Conservation (phyloP, 2,797 vertebrate species). For the Trachurus trachurus region DNA sequence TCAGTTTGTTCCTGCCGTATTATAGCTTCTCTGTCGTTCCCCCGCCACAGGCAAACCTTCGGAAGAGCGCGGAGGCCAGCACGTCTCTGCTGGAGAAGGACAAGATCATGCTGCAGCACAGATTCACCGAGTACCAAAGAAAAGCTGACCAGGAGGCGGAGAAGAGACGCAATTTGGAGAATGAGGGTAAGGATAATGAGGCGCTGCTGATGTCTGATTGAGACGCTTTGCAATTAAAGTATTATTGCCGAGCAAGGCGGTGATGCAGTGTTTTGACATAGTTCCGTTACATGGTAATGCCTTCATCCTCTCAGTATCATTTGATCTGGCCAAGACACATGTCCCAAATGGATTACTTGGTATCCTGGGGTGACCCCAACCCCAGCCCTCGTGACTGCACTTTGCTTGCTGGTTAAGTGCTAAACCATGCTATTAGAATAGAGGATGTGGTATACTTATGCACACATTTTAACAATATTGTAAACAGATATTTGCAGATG, state of each 20-base stretch:
- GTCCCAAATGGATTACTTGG: constrained; percentile 23
- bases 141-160: constrained; percentile 97
- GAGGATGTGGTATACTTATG: not conserved
- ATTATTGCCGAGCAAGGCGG: constrained; percentile 17
- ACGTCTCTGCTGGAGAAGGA: constrained; percentile 96
- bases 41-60: constrained; percentile 84
- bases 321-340: constrained; percentile 33
- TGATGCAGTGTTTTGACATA: constrained; percentile 23
- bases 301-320: not conserved
- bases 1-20: constrained; percentile 26
- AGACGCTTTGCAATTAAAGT: constrained; percentile 26
- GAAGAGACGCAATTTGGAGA: constrained; percentile 95
- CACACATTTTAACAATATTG: not conserved
- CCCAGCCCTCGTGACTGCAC: not conserved
- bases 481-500: not conserved
- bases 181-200: constrained; percentile 89
- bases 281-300: constrained; percentile 19
- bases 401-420: constrained; percentile 6
- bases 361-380: constrained; percentile 19
- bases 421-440: constrained; percentile 11
- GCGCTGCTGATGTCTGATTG: constrained; percentile 28
- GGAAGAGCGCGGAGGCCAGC: constrained; percentile 90
- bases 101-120: constrained; percentile 94
- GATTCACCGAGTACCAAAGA: constrained; percentile 95
- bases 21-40: constrained; percentile 46